A percentile compares a stretch with the other conserved stretches of the same genome.
These are phyloP conservation scores for Drosophila merina DNA, from an alignment of 2,888 invertebrate genomes.

Conservation along the genomic window DNA sequence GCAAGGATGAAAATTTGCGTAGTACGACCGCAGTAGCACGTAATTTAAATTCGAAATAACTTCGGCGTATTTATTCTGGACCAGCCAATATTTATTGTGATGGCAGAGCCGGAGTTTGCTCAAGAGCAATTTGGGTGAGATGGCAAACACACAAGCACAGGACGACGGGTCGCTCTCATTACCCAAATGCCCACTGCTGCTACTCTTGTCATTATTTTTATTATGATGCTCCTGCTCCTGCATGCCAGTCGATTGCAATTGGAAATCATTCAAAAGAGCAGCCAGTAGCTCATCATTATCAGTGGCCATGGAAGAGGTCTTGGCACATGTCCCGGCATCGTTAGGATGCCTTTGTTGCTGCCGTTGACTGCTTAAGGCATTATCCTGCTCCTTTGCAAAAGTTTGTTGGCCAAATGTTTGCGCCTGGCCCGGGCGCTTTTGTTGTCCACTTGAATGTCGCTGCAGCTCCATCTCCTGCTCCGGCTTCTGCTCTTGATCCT, in stretches of 20 bases:
- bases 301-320: conserved; percentile 60
- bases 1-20: conserved; percentile 75
- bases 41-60: conserved; percentile 84
- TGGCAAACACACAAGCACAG: conserved; percentile 65
- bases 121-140: conserved; percentile 83
- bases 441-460: conserved; percentile 71
- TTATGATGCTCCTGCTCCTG: conserved; percentile 29
- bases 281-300: conserved; percentile 84
- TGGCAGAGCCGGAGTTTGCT: conserved; percentile 83
- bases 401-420: conserved; percentile 76
- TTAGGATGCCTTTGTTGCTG: conserved; percentile 70
- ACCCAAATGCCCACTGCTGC: conserved; percentile 50
- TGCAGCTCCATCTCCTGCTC: conserved; percentile 50
- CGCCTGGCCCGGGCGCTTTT: conserved; percentile 63
- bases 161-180: conserved; percentile 64
- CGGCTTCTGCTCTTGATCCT: conserved; percentile 33
- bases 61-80: conserved; percentile 84
- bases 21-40: conserved; percentile 80
- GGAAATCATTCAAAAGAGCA: conserved; percentile 83
- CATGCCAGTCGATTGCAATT: conserved; percentile 80
- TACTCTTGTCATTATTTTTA: conserved; percentile 41
- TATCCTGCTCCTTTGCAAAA: conserved; percentile 73
- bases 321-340: conserved; percentile 71
- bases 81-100: conserved; percentile 84
- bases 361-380: conserved; percentile 74